Base-by-base conservation (phyloP, 2,797 vertebrate species). In the Sebastes oblongus region DNA sequence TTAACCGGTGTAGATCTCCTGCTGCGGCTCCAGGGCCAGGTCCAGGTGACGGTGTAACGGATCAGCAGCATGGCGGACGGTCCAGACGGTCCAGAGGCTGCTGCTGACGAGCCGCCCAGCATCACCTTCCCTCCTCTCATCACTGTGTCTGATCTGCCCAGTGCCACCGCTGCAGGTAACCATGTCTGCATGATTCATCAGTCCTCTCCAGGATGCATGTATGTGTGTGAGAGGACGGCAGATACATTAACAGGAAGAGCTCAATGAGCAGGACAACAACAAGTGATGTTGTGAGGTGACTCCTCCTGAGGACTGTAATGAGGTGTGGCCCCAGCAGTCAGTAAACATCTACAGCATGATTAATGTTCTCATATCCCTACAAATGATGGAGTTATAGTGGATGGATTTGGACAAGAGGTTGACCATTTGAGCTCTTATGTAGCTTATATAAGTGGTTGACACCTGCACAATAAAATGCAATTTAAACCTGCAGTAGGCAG, bases 111-210 rank as follows among this genome's bases (percentile, higher is more conserved):
- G 1, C 93, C 91, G 59, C 84, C 91, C 86, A 89, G 58, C 11
- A 66, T 84, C 78, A 77, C 13, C 3, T 88, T 88, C 62, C 94
- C 93, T 2, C 95, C 94, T 59, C 91, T 94, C 79, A 93, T 95
- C 85, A 95, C 95, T 1, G 92, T 94, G 1, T 94, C 93, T 1
- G 89, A 91, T 65, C 90, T 95, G 77, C 91, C 93, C 71, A 70
- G 86, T 5, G 83, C 89, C 55, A 93, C 92, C 7, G 85, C 92
- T 50, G 94, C 95, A 93, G 95, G 96, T 93, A 90, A 84, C 65
- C 46, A 1, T 0, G 30, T 11, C 46, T 11, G 36, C 3, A 11
- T 24, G 68, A 78, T 12, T 42, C 72, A 72, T 78, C 61, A 5
- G 27, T 29, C 59, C 52, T 82, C 55, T 66, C n/a, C 22, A 11